Conservation (phyloP, 2,797 vertebrate species). For the Ibycter americanus region DNA sequence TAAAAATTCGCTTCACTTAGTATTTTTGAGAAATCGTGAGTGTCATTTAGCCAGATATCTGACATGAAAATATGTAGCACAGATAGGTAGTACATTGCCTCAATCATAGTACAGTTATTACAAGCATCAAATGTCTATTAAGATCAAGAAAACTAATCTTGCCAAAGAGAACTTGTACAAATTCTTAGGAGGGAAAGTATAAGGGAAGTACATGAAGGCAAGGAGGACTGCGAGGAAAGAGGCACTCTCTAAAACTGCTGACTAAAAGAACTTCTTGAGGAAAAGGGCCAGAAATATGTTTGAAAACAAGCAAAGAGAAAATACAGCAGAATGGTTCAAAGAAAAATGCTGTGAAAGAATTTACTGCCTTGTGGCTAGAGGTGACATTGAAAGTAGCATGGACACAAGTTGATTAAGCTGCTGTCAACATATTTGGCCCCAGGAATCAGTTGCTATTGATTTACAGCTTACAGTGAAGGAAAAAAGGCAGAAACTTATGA, state of each 20-base stretch:
- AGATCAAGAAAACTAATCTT: not conserved
- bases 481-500: constrained; percentile 35
- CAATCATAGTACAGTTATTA: not conserved
- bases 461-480: constrained; percentile 26
- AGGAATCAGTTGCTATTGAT: constrained; percentile 63
- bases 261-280: constrained; percentile 18
- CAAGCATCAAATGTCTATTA: not conserved
- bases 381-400: constrained; percentile 64
- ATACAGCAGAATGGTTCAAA: constrained; percentile 32
- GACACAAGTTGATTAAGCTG: constrained; percentile 42
- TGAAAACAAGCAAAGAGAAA: constrained; percentile 47
- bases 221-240: not conserved
- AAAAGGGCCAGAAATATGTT: constrained; percentile 23
- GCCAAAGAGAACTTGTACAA: not conserved
- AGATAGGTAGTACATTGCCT: not conserved
- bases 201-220: constrained; percentile 16
- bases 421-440: constrained; percentile 47
- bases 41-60: not conserved
- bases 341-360: constrained; percentile 50
- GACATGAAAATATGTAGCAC: not conserved
- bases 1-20: not conserved
- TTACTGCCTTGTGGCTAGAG: constrained; percentile 64
- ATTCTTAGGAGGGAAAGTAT: not conserved
- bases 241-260: constrained; percentile 17
- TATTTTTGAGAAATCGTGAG: not conserved